These are phyloP conservation scores for Vulpes ferrilata DNA, from an alignment of 2,113 vertebrate genomes.

Conservation along the genomic window DNA sequence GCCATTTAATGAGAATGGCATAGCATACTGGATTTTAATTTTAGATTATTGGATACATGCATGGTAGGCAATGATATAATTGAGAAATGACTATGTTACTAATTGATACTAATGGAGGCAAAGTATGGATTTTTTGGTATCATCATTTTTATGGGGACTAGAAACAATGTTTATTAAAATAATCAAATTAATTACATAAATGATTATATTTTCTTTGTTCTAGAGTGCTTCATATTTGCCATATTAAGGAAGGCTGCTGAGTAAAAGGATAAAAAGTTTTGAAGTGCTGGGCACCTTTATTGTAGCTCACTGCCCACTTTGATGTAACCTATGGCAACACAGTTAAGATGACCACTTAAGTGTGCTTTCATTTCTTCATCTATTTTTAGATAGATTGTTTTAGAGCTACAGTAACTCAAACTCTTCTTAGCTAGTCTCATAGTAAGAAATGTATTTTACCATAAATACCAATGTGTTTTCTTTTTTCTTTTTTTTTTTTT, in stretches of 20 bases:
- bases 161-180: conserved; percentile 76
- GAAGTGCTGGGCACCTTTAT: neutral
- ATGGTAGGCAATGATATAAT: conserved; percentile 75
- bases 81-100: conserved; percentile 80
- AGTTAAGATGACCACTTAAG: neutral
- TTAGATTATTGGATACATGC: conserved; percentile 79
- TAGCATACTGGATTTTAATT: conserved; percentile 79
- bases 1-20: conserved; percentile 81
- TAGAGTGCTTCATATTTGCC: conserved; percentile 3
- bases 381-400: neutral
- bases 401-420: conserved; percentile 17
- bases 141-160: conserved; percentile 56
- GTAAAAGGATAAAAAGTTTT: conserved; percentile 28
- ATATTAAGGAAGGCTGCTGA: conserved; percentile 42
- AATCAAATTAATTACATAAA: conserved; percentile 74
- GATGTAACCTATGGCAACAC: neutral
- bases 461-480: neutral
- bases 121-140: conserved; percentile 74
- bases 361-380: neutral
- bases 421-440: neutral
- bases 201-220: conserved; percentile 50
- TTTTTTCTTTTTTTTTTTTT: too few relatives aligned
- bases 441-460: neutral
- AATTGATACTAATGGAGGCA: conserved; percentile 82
- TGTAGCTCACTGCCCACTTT: neutral